A percentile compares a stretch with the other conserved stretches of the same genome.
These are phyloP conservation scores for Suillia variegata DNA, from an alignment of 2,888 invertebrate species.

Conservation along the genomic window DNA sequence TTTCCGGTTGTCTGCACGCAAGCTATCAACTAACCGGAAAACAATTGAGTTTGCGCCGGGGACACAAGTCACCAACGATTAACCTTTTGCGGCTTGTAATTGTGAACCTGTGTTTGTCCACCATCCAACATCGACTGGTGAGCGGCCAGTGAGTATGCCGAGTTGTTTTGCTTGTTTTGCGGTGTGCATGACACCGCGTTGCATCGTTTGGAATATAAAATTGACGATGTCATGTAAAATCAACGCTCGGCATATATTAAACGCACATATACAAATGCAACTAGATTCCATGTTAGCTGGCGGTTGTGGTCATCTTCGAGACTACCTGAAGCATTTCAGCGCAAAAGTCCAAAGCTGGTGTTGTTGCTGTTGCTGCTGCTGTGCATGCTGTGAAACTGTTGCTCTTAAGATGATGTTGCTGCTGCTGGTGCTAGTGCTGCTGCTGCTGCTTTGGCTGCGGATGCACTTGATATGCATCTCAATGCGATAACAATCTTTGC, in stretches of 20 bases:
- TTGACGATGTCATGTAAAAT: slow-evolving; percentile 5
- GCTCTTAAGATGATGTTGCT: neutral
- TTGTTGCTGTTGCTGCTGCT: neutral
- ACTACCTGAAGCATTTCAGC: neutral
- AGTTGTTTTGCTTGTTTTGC: neutral
- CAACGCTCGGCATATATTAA: neutral
- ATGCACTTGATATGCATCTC: neutral
- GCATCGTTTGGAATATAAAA: neutral
- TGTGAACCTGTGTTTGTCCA: too few relatives aligned
- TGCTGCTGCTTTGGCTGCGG: neutral
- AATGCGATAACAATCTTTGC: neutral
- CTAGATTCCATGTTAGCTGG: neutral
- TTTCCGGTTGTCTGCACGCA: too few relatives aligned
- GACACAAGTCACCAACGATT: too few relatives aligned
- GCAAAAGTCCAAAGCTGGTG: neutral
- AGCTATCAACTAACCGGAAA: too few relatives aligned
- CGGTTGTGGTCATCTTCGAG: neutral
- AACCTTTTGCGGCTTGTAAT: too few relatives aligned
- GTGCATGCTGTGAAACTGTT: too few relatives aligned
- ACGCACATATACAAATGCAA: neutral
- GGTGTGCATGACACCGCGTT: neutral
- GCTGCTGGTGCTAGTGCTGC: neutral
- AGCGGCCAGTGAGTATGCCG: too few relatives aligned
- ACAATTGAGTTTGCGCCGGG: too few relatives aligned
- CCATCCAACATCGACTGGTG: too few relatives aligned